A percentile compares a stretch with the other conserved stretches of the same genome.
phyloP scores from a whole-genome alignment of 2,888 invertebrate genomes.

The Tineola bisselliella region DNA sequence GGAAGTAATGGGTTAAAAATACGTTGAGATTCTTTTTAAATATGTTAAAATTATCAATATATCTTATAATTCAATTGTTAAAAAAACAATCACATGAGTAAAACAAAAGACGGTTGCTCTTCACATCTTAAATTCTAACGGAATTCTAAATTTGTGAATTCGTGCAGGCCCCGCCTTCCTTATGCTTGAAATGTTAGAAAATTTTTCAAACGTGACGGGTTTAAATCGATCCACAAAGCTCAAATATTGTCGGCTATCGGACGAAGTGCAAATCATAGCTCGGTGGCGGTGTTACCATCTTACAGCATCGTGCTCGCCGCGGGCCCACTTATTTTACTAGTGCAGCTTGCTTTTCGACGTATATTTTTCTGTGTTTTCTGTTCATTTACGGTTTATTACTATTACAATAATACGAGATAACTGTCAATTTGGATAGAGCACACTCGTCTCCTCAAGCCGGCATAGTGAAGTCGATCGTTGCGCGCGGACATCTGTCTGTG shows the following conservation, averaged over 20 bases:
- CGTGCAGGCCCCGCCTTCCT: slow-evolving; percentile 4
- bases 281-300: slow-evolving; percentile 9
- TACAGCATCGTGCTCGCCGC: slow-evolving; percentile 2
- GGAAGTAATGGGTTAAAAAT: no score
- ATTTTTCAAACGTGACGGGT: slow-evolving; percentile 42
- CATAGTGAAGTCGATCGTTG: not conserved
- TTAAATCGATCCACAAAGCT: slow-evolving; percentile 33
- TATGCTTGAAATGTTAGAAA: not conserved
- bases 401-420: no score
- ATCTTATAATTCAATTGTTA: no score
- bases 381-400: no score
- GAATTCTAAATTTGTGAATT: not conserved
- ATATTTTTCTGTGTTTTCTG: no score
- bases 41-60: no score
- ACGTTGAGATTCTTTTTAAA: no score
- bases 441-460: no score
- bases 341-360: no score
- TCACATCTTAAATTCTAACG: not conserved
- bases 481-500: no score
- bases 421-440: no score
- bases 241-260: slow-evolving; percentile 25
- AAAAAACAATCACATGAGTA: not conserved
- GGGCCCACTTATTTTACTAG: slow-evolving; percentile 3
- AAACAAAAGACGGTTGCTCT: not conserved
- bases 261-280: slow-evolving; percentile 12